Evolutionary conservation across 1,140 invertebrate species (phyloP).

Genomic region (Drosophila eugracilis): DNA sequence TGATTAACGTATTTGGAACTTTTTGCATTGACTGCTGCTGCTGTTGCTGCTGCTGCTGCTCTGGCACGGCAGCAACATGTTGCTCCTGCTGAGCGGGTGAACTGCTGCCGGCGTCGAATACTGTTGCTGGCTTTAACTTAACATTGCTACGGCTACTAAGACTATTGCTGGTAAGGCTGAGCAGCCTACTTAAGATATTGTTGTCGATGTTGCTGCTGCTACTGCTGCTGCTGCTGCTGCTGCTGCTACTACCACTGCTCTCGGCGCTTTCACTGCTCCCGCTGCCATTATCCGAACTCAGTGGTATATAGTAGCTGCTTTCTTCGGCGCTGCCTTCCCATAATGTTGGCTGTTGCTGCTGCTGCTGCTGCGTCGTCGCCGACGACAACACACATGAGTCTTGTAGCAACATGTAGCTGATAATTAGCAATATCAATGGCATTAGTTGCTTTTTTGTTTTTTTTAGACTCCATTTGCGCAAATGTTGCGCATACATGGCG

Average conservation of each 20-base stretch:
- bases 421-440: conserved; percentile 81
- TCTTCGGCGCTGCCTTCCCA: conserved; percentile 69
- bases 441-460: conserved; percentile 84
- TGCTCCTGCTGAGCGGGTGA: conserved; percentile 46
- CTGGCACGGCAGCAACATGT: conserved; percentile 42
- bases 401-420: conserved; percentile 81
- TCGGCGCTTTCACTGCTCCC: conserved; percentile 55
- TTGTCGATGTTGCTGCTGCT: conserved; percentile 57
- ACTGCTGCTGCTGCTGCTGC: conserved; percentile 27
- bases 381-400: conserved; percentile 63
- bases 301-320: conserved; percentile 72
- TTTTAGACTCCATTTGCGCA: conserved; percentile 85
- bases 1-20: conserved; percentile 83
- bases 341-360: conserved; percentile 44
- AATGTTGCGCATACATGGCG: conserved; percentile 85
- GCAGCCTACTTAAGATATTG: conserved; percentile 70
- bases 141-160: conserved; percentile 76
- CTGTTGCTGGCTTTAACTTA: conserved; percentile 73
- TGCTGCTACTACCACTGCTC: not conserved
- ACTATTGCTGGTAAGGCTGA: conserved; percentile 70
- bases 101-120: conserved; percentile 65
- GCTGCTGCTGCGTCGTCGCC: conserved; percentile 41
- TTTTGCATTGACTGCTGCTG: conserved; percentile 68
- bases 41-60: conserved; percentile 35
- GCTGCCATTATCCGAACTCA: conserved; percentile 69